Base-by-base conservation (phyloP, 2,113 vertebrate species). In the Plestiodon gilberti region DNA sequence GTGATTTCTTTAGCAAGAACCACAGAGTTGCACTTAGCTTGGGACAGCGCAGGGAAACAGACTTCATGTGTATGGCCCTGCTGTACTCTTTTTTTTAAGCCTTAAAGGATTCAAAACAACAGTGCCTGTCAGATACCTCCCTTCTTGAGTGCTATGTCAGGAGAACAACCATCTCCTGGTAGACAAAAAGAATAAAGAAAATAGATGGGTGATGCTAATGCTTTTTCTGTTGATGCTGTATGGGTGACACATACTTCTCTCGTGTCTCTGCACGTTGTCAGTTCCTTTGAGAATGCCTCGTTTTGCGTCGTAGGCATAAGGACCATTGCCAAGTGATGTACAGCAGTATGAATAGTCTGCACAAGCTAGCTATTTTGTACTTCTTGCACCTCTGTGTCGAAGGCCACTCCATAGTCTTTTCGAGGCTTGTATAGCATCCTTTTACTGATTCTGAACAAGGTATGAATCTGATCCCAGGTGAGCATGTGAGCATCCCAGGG, bases 151-250 rank as follows among this genome's bases (percentile, higher is more conserved):
- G 81, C 35, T 61, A n/a, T 57, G 62, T 52, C 78, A 78, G 17
- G n/a, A 87, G n/a, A 67, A 20, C 35, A 38, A 87, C 76, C 85
- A 74, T 80, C 76, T 81, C 78, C 80, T 71, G 35, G 64, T 43
- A 92, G 82, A 87, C 70, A 79, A 88, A 87, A 15, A 77, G 85
- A 73, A 90, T 78, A 52, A 11, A 40, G 83, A 82, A 69, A 79
- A 87, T 18, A 30, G 38, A n/a, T 67, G 86, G 84, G 83, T 86
- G 83, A 93, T 86, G 57, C 82, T 90, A 89, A 89, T 86, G 64
- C 78, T 87, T 87, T 93, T 90, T 59, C 79, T 85, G 33, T 15
- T 30, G 55, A 38, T 62, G 52, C 79, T 79, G 78, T 81, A 73
- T 38, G 89, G 91, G 62, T 71, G 64, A 62, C 75, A 40, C 30